Evolutionary conservation across 2,113 vertebrate genomes (phyloP).

Genomic region (Xyliphius kryptos): DNA sequence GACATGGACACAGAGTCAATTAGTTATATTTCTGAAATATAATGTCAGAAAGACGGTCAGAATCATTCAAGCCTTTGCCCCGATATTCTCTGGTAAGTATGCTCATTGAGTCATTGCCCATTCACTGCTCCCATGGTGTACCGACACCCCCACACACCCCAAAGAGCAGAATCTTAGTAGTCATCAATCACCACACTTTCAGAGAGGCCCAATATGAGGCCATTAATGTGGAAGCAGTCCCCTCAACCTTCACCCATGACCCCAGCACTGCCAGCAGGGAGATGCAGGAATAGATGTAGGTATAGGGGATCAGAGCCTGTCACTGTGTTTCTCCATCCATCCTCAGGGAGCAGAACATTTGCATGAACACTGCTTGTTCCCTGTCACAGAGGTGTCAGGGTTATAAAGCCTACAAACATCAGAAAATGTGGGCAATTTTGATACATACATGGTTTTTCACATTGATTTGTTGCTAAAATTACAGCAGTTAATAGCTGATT

Average conservation of each 20-base stretch:
- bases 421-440: no score
- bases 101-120: constrained; percentile 10
- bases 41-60: no score
- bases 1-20: no score
- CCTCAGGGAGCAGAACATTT: constrained; percentile 17
- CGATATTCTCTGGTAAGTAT: constrained; percentile 7
- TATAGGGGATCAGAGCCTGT: constrained; percentile 23
- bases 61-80: neutral
- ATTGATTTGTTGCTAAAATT: no score
- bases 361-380: constrained; percentile 6
- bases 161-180: constrained; percentile 24
- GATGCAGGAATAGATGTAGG: no score
- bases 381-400: neutral
- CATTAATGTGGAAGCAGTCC: constrained; percentile 41
- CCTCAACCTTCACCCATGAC: constrained; percentile 38
- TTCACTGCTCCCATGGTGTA: constrained; percentile 3
- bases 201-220: constrained; percentile 39
- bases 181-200: constrained; percentile 43
- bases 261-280: constrained; percentile 33
- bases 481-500: no score
- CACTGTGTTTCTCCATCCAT: constrained; percentile 21
- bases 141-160: no score
- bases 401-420: neutral
- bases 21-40: no score
- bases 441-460: no score